phyloP scores from a whole-genome alignment of 2,113 vertebrate genomes.

The Erpornis zantholeuca region DNA sequence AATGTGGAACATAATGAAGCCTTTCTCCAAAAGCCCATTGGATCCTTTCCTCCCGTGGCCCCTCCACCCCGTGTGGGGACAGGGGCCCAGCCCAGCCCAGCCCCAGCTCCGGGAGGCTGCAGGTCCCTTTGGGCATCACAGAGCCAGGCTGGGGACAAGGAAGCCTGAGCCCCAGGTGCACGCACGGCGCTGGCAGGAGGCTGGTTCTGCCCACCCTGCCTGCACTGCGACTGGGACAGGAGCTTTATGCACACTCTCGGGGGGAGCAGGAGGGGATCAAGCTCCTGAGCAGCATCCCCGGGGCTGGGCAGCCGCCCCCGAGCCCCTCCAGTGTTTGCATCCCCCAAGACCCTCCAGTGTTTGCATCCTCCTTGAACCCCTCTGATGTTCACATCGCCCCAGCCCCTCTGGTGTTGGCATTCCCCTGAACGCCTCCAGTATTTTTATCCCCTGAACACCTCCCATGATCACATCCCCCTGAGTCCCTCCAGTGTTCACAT shows the following conservation, averaged over 20 bases:
- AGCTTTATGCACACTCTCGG: rapidly evolving
- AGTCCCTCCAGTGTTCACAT: neutral
- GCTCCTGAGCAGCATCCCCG: neutral
- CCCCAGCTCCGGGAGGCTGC: rapidly evolving
- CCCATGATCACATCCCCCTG: rapidly evolving
- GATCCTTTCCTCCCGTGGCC: neutral
- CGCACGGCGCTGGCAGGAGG: neutral
- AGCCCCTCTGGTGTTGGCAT: neutral
- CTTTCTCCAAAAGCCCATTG: neutral
- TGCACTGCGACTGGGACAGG: rapidly evolving
- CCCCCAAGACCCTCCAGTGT: neutral
- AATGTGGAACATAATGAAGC: constrained; percentile 36
- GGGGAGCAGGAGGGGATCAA: neutral
- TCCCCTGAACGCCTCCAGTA: neutral
- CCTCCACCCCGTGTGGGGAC: neutral
- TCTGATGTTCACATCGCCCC: neutral
- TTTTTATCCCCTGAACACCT: no score
- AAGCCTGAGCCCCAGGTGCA: neutral
- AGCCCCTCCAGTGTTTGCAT: neutral
- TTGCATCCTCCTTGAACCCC: neutral
- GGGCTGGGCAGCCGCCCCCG: neutral
- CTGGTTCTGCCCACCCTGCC: neutral
- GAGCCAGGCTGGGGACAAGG: neutral
- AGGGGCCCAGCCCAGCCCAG: neutral
- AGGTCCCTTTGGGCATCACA: rapidly evolving